Conservation (phyloP, 1,140 invertebrate species). For the Anoplophora glabripennis region DNA sequence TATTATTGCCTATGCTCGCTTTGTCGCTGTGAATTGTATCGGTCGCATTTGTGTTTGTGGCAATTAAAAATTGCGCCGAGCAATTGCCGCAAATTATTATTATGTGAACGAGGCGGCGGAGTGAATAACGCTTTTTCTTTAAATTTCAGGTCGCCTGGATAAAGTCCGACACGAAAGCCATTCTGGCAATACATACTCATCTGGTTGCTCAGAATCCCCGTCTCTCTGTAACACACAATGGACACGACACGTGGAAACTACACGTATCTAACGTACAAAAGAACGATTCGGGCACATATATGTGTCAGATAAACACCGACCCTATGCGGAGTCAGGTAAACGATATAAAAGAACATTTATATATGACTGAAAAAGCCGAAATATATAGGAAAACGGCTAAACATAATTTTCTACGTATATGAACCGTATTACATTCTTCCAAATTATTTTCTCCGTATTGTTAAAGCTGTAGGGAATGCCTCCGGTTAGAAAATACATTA, state of each 20-base stretch:
- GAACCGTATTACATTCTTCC: neutral
- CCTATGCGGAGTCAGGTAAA: conserved; percentile 84
- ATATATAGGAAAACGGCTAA: conserved; percentile 1
- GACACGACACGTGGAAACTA: conserved; percentile 88
- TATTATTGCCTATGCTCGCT: too few species aligned
- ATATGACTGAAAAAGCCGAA: neutral
- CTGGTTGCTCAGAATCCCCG: conserved; percentile 85
- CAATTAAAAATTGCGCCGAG: too few species aligned
- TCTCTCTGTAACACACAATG: conserved; percentile 82
- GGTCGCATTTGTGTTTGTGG: too few species aligned
- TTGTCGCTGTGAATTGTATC: too few species aligned
- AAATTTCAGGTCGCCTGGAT: conserved; percentile 82
- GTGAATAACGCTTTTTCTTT: conserved; percentile 7
- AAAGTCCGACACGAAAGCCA: conserved; percentile 84
- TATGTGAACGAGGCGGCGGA: neutral
- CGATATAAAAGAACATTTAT: conserved; percentile 16
- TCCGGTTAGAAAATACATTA: too few species aligned
- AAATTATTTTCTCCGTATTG: neutral
- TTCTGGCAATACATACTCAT: conserved; percentile 84
- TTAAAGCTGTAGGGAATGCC: too few species aligned
- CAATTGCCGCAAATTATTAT: too few species aligned
- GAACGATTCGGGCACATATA: conserved; percentile 84
- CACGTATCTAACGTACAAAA: conserved; percentile 84
- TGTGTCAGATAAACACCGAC: conserved; percentile 91
- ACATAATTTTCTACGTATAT: neutral